These are phyloP conservation scores for Flabesymbios commensalis DNA, from an alignment of 2,888 invertebrate species.

Conservation along the genomic window DNA sequence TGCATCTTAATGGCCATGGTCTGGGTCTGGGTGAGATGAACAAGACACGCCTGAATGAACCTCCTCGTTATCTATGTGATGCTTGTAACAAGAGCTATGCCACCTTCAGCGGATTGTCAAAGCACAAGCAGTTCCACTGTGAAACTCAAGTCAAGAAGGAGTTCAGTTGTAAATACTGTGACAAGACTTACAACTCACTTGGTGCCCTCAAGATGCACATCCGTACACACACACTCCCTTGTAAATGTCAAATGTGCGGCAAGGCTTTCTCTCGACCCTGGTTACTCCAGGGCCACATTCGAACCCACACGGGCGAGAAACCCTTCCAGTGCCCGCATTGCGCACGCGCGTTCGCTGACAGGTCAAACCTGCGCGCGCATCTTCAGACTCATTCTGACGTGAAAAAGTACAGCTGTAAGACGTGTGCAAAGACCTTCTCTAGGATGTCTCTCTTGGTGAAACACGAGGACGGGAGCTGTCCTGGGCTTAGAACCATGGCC, in stretches of 20 bases:
- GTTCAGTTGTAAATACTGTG: conserved; percentile 94
- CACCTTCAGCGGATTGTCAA: conserved; percentile 90
- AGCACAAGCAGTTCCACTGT: conserved; percentile 95
- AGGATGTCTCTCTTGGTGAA: conserved; percentile 93
- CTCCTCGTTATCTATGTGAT: conserved; percentile 67
- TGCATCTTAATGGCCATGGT: no score
- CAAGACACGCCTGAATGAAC: conserved; percentile 3
- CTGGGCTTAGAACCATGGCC: conserved; percentile 1
- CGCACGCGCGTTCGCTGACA: conserved; percentile 92
- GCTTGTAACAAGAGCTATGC: conserved; percentile 94
- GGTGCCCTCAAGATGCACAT: conserved; percentile 99
- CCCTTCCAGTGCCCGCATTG: conserved; percentile 95
- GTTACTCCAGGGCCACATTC: conserved; percentile 95
- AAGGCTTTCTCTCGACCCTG: conserved; percentile 97
- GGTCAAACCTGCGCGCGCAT: conserved; percentile 93
- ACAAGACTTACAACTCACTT: conserved; percentile 90
- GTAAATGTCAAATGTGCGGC: conserved; percentile 93
- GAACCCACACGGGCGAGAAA: conserved; percentile 97
- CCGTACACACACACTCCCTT: conserved; percentile 94
- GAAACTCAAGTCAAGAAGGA: conserved; percentile 49
- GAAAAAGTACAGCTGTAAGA: conserved; percentile 92
- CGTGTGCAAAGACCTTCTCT: conserved; percentile 93
- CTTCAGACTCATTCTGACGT: conserved; percentile 98
- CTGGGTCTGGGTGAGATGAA: no score
- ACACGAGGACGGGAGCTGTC: conserved; percentile 86